Percentiles rank a stretch among this genome's conserved stretches.
Evolutionary conservation across 2,113 vertebrate genomes (phyloP).

Genomic region (zebrafish (Danio rerio)): GRCz12tu NC_133177.1:31006001-31006500

Average conservation of each 20-base stretch:
- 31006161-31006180: background rate
- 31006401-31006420: too few relatives aligned
- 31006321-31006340: slow-evolving; percentile 27
- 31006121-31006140: slow-evolving; percentile 25
- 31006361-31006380: too few relatives aligned
- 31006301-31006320: slow-evolving; percentile 8
- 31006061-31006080: background rate
- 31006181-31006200: background rate
- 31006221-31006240: background rate
- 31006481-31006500: too few relatives aligned
- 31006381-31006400: background rate
- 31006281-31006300: background rate
- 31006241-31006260: background rate
- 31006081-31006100: background rate
- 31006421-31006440: too few relatives aligned
- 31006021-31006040: slow-evolving; percentile 24
- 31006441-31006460: too few relatives aligned
- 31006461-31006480: too few relatives aligned
- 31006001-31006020: slow-evolving; percentile 7
- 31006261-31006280: background rate
- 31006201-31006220: background rate
- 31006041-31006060: background rate
- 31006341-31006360: slow-evolving; percentile 50
- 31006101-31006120: slow-evolving; percentile 25
- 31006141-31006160: slow-evolving; percentile 9